These are phyloP conservation scores for Hemibagrus wyckioides DNA, from an alignment of 2,113 vertebrate genomes.

Conservation along the genomic window DNA sequence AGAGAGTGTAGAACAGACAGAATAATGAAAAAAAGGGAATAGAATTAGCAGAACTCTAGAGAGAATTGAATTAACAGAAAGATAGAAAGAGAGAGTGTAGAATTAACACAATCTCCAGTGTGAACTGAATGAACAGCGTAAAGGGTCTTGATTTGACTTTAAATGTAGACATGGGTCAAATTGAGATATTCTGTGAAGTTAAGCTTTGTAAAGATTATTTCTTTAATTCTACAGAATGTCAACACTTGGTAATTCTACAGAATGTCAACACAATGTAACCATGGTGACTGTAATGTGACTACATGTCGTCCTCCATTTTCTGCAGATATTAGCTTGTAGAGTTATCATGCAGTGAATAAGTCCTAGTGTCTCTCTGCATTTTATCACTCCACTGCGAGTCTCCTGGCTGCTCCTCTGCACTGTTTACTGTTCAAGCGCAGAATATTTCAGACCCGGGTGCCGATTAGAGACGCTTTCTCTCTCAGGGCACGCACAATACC, in stretches of 20 bases:
- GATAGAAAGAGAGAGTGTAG: no score
- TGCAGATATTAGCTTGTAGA: background rate
- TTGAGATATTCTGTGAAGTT: background rate
- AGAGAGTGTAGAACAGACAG: no score
- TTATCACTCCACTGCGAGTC: conserved; percentile 45
- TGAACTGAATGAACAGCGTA: background rate
- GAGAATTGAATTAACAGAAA: no score
- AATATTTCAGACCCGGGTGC: conserved; percentile 40
- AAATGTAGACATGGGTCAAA: background rate
- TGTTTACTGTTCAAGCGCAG: conserved; percentile 46
- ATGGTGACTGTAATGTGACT: background rate
- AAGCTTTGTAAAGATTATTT: background rate
- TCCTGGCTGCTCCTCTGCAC: background rate
- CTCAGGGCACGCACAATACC: background rate
- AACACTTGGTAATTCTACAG: background rate
- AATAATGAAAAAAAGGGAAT: no score
- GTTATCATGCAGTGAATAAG: background rate
- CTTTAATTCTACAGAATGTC: background rate
- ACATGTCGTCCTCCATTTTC: background rate
- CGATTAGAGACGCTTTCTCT: background rate
- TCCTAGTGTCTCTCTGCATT: conserved; percentile 32
- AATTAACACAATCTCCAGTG: no score
- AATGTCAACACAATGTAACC: background rate
- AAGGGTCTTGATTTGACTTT: background rate
- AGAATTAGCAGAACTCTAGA: background rate